Evolutionary conservation across 2,888 invertebrate species (phyloP), one percentile per base, ranked within the genome.

Genomic region (Endomychus coccineus): DNA sequence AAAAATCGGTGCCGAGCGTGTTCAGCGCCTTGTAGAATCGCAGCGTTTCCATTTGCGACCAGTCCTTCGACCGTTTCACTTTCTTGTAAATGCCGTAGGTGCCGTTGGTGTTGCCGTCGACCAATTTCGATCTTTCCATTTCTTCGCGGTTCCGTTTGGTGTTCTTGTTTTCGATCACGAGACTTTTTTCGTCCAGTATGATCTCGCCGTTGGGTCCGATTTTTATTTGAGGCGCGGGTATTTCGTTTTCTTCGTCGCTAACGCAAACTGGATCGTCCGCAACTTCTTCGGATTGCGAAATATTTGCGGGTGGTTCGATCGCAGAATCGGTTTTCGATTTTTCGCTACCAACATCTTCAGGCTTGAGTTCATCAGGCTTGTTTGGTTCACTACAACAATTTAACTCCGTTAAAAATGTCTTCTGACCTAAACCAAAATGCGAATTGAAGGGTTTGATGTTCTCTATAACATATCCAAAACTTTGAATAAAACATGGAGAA

Each of bases 1-100:
- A 78, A 66, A 96, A 96, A 70, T 96, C 95, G 0, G 94, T 91
- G 0, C 95, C 95, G 31, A 94, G 75, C 5, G 83, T 82, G 50
- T 86, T 89, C 6, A 96, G 67, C 1, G 91, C 91, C 52, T 84
- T 78, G 67, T 92, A 96, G 67, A 95, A 95, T 47, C 83, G 80
- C n/a, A 87, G 69, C 0, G 92, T 94, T 58, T 94, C 91, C 40
- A 73, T 71, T 19, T 77, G 71, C 5, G 68, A 66, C 90, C 90
- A 90, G 25, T 83, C 83, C 34, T 77, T 78, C 0, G 82, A 74
- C 27, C 83, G 74, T 46, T 75, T 71, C 10, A 74, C 71, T 14
- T 78, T 75, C 37, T 77, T 78, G 59, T 82, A 84, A 44, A 78
- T 71, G 0, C 81, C 82, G 40, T 70, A 67, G 4, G 69, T 61